Base-by-base conservation (phyloP, 2,888 invertebrate genomes). In the Brenthis daphne region DNA sequence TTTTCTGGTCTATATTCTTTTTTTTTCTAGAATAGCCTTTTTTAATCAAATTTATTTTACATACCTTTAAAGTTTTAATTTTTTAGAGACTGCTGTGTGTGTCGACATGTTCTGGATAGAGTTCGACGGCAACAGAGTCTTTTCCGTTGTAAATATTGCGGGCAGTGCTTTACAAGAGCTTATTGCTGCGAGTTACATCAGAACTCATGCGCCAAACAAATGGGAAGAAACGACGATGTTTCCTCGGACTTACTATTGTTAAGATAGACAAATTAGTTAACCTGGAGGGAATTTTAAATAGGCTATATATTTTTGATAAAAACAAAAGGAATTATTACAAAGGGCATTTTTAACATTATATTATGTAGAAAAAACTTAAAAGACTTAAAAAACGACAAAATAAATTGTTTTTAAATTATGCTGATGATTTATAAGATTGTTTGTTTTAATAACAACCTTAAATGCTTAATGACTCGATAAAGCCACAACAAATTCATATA, bases 181-280 rank as follows among this genome's bases (percentile, higher is more conserved):
- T 90, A 91, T 77, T 91, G 91, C 77, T 85, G 89, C 37, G 85
- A 92, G 73, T 80, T 92, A 14, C 92, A 92, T 57, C 84, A 91
- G 76, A 78, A 82, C 64, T 68, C 77, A 0, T 92, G 92, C 66
- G 86, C 84, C 29, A 77, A 64, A 64, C 76, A 75, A 0, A 64
- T 77, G 0, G 86, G 85, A 16, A 71, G 48, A 24, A 14, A 6
- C 0, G 80, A 77, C 20, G 85, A 88, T 8, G 77, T 79, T 20
- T 66, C 75, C 0, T 76, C 87, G 3, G 83, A 82, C 53, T 80
- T 85, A 2, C 73, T 84, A 48, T 64, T 87, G 11, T 77, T 90
- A 4, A 80, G 77, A 70, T 90, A 85, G 68, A 48, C 16, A 2
- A 2, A n/a, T 16, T 16, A 16, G 16, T 37, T 12, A 57, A 6